Percentiles rank a stretch among this genome's conserved stretches.
Evolutionary conservation across 2,113 vertebrate genomes (phyloP).

Genomic region (Oncorhynchus kisutch): DNA sequence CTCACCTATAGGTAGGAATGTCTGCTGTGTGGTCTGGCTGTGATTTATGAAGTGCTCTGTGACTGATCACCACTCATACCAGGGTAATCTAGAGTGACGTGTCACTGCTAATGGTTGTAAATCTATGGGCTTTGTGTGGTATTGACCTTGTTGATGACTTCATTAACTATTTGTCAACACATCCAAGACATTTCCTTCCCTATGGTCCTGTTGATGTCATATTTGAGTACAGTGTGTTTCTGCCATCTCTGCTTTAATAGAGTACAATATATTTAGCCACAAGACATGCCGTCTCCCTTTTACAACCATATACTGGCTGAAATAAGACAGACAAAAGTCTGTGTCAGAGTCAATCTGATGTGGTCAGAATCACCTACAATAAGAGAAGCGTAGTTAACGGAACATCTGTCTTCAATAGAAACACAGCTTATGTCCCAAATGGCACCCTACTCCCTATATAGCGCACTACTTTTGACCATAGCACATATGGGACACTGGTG

Average conservation of each 20-base stretch:
- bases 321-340: constrained; percentile 10
- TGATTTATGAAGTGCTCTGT: constrained; percentile 15
- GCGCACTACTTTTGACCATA: no score
- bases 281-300: constrained; percentile 15
- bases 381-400: constrained; percentile 12
- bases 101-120: constrained; percentile 24
- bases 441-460: no score
- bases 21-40: constrained; percentile 47
- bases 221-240: constrained; percentile 12
- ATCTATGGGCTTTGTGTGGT: constrained; percentile 23
- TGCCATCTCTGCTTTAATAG: constrained; percentile 11
- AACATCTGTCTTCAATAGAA: constrained; percentile 34
- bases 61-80: no score
- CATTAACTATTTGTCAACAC: constrained; percentile 48
- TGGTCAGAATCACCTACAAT: constrained; percentile 21
- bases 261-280: background rate
- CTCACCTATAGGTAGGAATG: constrained; percentile 33
- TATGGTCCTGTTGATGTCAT: constrained; percentile 27
- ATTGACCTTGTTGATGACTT: constrained; percentile 26
- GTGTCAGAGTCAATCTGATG: constrained; percentile 29
- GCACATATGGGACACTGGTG: no score
- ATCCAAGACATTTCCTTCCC: constrained; percentile 14
- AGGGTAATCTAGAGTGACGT: no score
- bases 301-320: constrained; percentile 18
- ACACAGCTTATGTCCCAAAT: background rate